A percentile compares a stretch with the other conserved stretches of the same genome.
These are phyloP conservation scores for Lysiphlebus fabarum DNA, from an alignment of 1,140 invertebrate species.

Conservation along the genomic window DNA sequence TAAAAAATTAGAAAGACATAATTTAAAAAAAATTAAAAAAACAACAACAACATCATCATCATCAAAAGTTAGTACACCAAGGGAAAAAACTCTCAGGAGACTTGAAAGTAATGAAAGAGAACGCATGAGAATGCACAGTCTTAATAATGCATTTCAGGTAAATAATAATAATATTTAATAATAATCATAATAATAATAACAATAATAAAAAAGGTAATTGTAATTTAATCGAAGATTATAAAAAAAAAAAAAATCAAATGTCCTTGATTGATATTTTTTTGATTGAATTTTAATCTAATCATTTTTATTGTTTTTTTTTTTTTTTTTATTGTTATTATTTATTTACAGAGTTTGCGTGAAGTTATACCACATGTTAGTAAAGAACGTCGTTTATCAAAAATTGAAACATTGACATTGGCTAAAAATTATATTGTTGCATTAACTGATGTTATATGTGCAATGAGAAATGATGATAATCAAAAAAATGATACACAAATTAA, in stretches of 20 bases:
- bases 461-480: constrained; percentile 58
- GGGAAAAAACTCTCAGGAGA: constrained; percentile 79
- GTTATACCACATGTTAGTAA: constrained; percentile 90
- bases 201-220: too few species aligned
- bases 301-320: constrained; percentile 19
- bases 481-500: constrained; percentile 25
- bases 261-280: too few species aligned
- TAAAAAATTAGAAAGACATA: constrained; percentile 30
- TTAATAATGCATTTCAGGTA: constrained; percentile 90
- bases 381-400: constrained; percentile 82
- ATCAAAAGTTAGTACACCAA: constrained; percentile 31
- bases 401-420: constrained; percentile 86
- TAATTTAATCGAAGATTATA: not conserved
- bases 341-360: constrained; percentile 74
- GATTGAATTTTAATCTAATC: constrained; percentile 3
- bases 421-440: constrained; percentile 93
- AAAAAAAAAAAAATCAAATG: too few species aligned
- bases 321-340: constrained; percentile 28
- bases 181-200: too few species aligned
- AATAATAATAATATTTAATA: not conserved
- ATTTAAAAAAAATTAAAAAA: constrained; percentile 21
- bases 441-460: constrained; percentile 81
- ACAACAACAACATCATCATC: constrained; percentile 28
- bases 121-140: constrained; percentile 86
- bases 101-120: constrained; percentile 90